phyloP scores from a whole-genome alignment of 2,113 vertebrate species.

The Turdus rufiventris region DNA sequence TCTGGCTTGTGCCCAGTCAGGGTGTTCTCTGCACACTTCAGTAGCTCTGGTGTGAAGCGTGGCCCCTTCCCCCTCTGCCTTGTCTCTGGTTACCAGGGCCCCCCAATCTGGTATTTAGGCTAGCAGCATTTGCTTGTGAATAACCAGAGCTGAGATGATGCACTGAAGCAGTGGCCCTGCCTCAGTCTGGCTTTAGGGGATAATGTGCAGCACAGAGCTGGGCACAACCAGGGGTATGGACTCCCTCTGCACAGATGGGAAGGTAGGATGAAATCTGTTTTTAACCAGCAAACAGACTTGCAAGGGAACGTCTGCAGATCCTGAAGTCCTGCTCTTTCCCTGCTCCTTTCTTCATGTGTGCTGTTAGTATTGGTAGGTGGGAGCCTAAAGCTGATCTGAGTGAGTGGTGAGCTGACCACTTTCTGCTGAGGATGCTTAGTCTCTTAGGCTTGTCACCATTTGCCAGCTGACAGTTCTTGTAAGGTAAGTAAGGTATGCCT shows the following conservation, averaged over 20 bases:
- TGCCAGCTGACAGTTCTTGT: background rate
- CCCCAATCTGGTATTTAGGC: constrained; percentile 64
- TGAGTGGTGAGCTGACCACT: background rate
- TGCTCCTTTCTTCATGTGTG: background rate
- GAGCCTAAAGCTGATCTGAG: background rate
- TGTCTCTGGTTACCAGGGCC: constrained; percentile 62
- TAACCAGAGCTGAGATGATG: constrained; percentile 39
- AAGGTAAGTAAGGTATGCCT: background rate
- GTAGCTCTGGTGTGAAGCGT: background rate
- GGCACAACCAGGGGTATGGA: background rate
- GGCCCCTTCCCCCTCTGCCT: background rate
- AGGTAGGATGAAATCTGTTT: background rate
- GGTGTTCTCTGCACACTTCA: constrained; percentile 3
- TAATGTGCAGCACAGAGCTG: background rate
- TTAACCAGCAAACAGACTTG: background rate
- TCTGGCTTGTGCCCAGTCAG: constrained; percentile 2
- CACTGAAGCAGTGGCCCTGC: constrained; percentile 18
- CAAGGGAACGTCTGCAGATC: background rate
- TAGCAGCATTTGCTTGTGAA: constrained; percentile 70
- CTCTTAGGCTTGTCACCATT: background rate
- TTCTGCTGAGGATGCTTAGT: background rate
- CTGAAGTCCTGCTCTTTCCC: background rate
- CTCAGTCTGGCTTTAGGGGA: background rate
- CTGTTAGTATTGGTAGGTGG: background rate
- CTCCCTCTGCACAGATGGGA: background rate